Evolutionary conservation across 1,140 invertebrate species (phyloP).

Genomic region (Holcopasites calliopsidis): DNA sequence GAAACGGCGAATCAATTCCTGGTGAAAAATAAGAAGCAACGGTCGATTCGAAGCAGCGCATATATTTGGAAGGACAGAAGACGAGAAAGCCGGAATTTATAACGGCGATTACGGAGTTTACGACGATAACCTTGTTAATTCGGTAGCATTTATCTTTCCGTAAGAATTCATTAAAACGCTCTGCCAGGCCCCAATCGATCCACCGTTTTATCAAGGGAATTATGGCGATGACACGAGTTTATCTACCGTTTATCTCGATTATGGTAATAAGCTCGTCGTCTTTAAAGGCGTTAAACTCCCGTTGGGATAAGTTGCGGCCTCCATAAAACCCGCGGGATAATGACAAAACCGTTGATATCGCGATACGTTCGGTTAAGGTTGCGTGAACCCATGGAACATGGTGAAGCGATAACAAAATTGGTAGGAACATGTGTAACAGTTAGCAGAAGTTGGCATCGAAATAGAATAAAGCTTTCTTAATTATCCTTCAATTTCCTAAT

Average conservation of each 20-base stretch:
- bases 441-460: too few relatives aligned
- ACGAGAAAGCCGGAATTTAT: slow-evolving; percentile 10
- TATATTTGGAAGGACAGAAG: background rate
- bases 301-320: slow-evolving; percentile 10
- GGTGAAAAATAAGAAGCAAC: background rate
- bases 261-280: slow-evolving; percentile 50
- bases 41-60: background rate
- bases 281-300: slow-evolving; percentile 39
- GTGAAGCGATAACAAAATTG: too few relatives aligned
- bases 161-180: slow-evolving; percentile 46
- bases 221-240: slow-evolving; percentile 40
- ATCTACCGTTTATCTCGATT: slow-evolving; percentile 53
- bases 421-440: too few relatives aligned
- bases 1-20: background rate
- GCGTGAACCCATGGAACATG: too few relatives aligned
- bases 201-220: slow-evolving; percentile 38
- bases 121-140: slow-evolving; percentile 42
- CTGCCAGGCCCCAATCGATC: background rate
- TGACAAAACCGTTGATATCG: slow-evolving; percentile 47
- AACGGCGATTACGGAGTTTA: slow-evolving; percentile 37
- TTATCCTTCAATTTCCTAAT: too few relatives aligned
- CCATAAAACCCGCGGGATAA: slow-evolving; percentile 36
- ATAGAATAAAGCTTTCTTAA: too few relatives aligned
- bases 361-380: too few relatives aligned
- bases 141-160: slow-evolving; percentile 41